phyloP scores from a whole-genome alignment of 2,888 invertebrate species.

The Chromoteleia sp. region DNA sequence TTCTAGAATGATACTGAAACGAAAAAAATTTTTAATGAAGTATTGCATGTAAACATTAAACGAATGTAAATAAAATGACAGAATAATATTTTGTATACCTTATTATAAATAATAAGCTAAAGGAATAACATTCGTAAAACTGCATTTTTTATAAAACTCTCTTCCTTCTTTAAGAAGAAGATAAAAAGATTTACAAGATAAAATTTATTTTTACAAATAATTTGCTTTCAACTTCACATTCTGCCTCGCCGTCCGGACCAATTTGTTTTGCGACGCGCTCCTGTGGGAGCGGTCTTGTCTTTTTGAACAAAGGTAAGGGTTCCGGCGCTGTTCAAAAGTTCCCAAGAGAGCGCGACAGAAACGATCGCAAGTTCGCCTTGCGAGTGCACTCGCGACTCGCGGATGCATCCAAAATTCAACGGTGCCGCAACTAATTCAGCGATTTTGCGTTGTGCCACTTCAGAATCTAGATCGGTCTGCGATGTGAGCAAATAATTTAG shows the following conservation, averaged over 20 bases:
- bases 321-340: slow-evolving; percentile 21
- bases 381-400: background rate
- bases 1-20: too few species aligned
- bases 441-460: background rate
- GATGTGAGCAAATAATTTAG: background rate
- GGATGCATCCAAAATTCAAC: slow-evolving; percentile 19
- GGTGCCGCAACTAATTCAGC: slow-evolving; percentile 12
- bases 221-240: slow-evolving; percentile 42
- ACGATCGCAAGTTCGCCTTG: background rate
- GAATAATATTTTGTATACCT: too few species aligned
- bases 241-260: slow-evolving; percentile 23
- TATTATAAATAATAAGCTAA: too few species aligned
- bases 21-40: too few species aligned
- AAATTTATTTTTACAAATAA: too few species aligned
- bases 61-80: too few species aligned
- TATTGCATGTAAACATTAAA: too few species aligned
- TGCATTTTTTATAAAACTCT: too few species aligned
- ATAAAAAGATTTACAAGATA: too few species aligned
- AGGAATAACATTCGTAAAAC: too few species aligned
- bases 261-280: slow-evolving; percentile 41
- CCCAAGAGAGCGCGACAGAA: slow-evolving; percentile 19
- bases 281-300: slow-evolving; percentile 39
- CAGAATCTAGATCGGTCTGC: background rate
- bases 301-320: slow-evolving; percentile 41
- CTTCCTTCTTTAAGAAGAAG: too few species aligned